Percentiles rank a stretch among this genome's conserved stretches.
These are phyloP conservation scores for Lates japonicus DNA, from an alignment of 2,797 vertebrate genomes.

Conservation along the genomic window DNA sequence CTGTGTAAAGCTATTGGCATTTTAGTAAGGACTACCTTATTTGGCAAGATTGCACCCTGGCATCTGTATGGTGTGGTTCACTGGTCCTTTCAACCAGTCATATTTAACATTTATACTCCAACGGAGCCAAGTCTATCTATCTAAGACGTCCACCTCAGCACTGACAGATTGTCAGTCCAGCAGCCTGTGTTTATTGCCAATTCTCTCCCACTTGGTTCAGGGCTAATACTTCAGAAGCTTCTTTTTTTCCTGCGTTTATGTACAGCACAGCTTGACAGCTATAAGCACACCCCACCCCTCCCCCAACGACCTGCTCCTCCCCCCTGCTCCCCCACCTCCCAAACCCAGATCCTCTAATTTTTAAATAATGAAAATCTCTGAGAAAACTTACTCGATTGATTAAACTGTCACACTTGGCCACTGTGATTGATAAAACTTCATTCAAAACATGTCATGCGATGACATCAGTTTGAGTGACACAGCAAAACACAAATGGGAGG, in stretches of 20 bases:
- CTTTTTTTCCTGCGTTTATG: slow-evolving; percentile 55
- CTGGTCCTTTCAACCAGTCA: slow-evolving; percentile 54
- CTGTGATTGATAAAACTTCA: slow-evolving; percentile 83
- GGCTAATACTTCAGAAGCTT: slow-evolving; percentile 65
- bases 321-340: neutral
- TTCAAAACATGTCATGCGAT: slow-evolving; percentile 78
- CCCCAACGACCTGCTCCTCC: slow-evolving; percentile 3
- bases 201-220: slow-evolving; percentile 34
- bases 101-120: slow-evolving; percentile 71
- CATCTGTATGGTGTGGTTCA: slow-evolving; percentile 52
- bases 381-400: slow-evolving; percentile 76
- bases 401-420: slow-evolving; percentile 79
- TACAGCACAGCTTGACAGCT: slow-evolving; percentile 43
- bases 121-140: slow-evolving; percentile 48
- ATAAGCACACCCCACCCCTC: slow-evolving; percentile 16
- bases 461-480: slow-evolving; percentile 70
- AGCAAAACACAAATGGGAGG: slow-evolving; percentile 57
- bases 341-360: slow-evolving; percentile 30
- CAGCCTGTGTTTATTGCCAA: slow-evolving; percentile 65
- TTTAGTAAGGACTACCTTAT: slow-evolving; percentile 53
- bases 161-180: slow-evolving; percentile 65
- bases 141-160: slow-evolving; percentile 41
- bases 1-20: slow-evolving; percentile 57
- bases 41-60: slow-evolving; percentile 51
- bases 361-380: slow-evolving; percentile 70